A percentile compares a stretch with the other conserved stretches of the same genome.
These are phyloP conservation scores for Rhodeus uyekii DNA, from an alignment of 2,797 vertebrate species.

Conservation along the genomic window DNA sequence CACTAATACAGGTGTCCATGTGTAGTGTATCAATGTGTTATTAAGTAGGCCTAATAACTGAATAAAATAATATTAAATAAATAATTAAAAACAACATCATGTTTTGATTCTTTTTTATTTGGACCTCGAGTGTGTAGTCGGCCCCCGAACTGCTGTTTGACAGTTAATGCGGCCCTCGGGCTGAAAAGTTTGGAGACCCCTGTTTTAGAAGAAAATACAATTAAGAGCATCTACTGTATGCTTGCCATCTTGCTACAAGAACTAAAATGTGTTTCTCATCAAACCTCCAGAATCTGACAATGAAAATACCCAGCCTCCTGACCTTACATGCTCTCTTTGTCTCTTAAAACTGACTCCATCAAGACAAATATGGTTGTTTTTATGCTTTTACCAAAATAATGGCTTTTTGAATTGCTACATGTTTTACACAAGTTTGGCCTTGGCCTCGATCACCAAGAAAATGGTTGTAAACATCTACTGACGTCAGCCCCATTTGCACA, in stretches of 20 bases:
- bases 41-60: too few species aligned
- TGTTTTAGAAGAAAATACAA: not conserved
- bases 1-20: too few species aligned
- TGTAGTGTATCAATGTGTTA: too few species aligned
- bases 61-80: too few species aligned
- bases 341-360: not conserved
- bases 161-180: too few species aligned
- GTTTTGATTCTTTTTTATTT: too few species aligned
- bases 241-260: not conserved
- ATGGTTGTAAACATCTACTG: slow-evolving; percentile 43
- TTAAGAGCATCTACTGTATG: not conserved
- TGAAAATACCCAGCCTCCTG: not conserved
- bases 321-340: not conserved
- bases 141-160: too few species aligned
- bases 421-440: slow-evolving; percentile 11
- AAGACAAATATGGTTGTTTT: slow-evolving; percentile 12
- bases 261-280: slow-evolving; percentile 14
- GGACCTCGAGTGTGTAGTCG: too few species aligned
- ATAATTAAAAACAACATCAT: too few species aligned
- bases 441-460: slow-evolving; percentile 30
- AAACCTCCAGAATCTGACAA: not conserved
- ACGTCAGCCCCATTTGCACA: slow-evolving; percentile 42
- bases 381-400: not conserved
- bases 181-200: too few species aligned
- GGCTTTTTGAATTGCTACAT: not conserved